Evolutionary conservation across 2,888 invertebrate species (phyloP), one percentile per base, ranked within the genome.

Genomic region (Sisyra nigra): DNA sequence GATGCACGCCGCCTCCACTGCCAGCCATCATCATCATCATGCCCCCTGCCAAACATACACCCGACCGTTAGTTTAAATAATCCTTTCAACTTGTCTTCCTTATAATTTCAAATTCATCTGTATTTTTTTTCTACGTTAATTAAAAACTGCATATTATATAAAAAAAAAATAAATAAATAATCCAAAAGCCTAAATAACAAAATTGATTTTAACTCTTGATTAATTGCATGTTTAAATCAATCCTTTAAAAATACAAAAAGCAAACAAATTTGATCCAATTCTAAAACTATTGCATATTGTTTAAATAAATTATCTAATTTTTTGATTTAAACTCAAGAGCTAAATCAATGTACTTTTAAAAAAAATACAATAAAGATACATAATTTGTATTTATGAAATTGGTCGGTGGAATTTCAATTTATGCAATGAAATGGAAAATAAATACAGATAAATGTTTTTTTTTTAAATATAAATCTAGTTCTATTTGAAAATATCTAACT

Each of bases 1-100:
- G 81, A 68, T 83, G 84, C 58, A 79, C 80, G 57, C 81, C 79
- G 58, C 79, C 80, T 57, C 81, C 79, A 46, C 47, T 44, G 48
- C 48, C 44, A 44, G 52, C 53, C 53, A 52, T 54, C 49, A 52
- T 52, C 51, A 51, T 52, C 51, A 48, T 50, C 54, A 53, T 52
- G 53, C 57, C 58, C 59, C 62, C 61, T 61, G 61, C 60, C 62
- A 62, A 61, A 60, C 54, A 53, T 50, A 53, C 29, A 52, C 50
- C 51, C 50, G 47, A 48, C 49, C 42, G 40, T 33, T 43, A 33
- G 43, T 43, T 43, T 11, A 32, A 17, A 41, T 41, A 9, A 24
- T 24, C 17, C 35, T 35, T 17, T 15, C 11, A 15, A 35, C 17
- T 35, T 35, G 14, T 35, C 35, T 11, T 15, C 31, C 29, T 31